Conservation (phyloP, 2,888 invertebrate genomes). For the Chirona hameri region DNA sequence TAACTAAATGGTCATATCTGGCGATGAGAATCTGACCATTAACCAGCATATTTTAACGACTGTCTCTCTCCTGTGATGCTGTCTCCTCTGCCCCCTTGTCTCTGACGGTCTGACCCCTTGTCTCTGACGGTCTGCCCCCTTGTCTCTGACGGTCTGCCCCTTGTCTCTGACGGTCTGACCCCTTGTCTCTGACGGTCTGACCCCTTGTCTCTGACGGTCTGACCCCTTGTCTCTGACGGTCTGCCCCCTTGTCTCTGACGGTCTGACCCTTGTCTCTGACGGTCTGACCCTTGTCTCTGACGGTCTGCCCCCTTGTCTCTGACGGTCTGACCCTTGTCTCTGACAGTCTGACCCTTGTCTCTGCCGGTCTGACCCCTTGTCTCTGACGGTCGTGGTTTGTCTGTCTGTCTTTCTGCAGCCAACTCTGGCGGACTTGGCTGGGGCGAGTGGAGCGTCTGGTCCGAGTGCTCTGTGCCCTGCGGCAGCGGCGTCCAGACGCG, state of each 20-base stretch:
- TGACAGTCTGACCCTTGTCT: neutral
- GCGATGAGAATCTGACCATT: too few species aligned
- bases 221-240: neutral
- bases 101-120: neutral
- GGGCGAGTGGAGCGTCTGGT: conserved; percentile 60
- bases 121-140: neutral
- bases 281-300: neutral
- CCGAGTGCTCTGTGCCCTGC: conserved; percentile 61
- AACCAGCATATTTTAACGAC: neutral
- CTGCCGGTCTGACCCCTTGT: too few species aligned
- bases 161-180: neutral
- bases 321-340: neutral
- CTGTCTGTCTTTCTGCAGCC: neutral
- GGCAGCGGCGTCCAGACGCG: conserved; percentile 68
- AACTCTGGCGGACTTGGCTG: neutral
- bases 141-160: neutral
- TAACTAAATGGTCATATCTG: too few species aligned
- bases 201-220: neutral
- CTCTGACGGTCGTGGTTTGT: neutral
- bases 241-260: neutral
- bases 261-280: neutral
- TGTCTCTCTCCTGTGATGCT: neutral
- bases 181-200: neutral
- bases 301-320: neutral
- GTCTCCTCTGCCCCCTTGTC: neutral